phyloP scores from a whole-genome alignment of 1,140 invertebrate genomes.

The Rhagoletis zephyria region DNA sequence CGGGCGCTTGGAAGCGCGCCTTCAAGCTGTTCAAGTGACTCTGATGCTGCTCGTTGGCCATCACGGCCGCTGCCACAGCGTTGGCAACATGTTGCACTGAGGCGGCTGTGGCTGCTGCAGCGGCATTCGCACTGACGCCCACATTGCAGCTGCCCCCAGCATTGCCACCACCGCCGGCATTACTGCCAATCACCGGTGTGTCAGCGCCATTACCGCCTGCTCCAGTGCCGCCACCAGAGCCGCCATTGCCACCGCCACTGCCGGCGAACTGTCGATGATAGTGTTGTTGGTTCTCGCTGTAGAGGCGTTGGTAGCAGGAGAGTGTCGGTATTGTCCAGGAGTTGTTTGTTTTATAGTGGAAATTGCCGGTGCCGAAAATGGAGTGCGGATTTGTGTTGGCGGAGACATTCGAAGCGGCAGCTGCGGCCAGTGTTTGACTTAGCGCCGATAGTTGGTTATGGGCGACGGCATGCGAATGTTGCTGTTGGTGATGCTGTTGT shows the following conservation, averaged over 20 bases:
- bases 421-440: slow-evolving; percentile 62
- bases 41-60: slow-evolving; percentile 70
- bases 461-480: slow-evolving; percentile 62
- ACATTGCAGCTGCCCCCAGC: neutral
- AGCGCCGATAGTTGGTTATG: slow-evolving; percentile 60
- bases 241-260: neutral
- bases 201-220: slow-evolving; percentile 12
- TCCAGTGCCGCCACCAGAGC: neutral
- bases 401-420: slow-evolving; percentile 55
- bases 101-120: slow-evolving; percentile 57
- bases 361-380: slow-evolving; percentile 71
- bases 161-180: neutral
- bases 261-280: slow-evolving; percentile 67
- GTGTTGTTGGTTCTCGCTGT: slow-evolving; percentile 67
- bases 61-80: slow-evolving; percentile 68
- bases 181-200: slow-evolving; percentile 17
- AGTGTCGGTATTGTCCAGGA: slow-evolving; percentile 70
- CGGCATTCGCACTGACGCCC: neutral
- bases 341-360: slow-evolving; percentile 71
- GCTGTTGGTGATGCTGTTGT: slow-evolving; percentile 61
- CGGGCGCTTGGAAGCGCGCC: slow-evolving; percentile 62
- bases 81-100: slow-evolving; percentile 70
- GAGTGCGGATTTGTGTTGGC: slow-evolving; percentile 67
- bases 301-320: slow-evolving; percentile 66
- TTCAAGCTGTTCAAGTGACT: slow-evolving; percentile 68